Conservation (phyloP, 2,888 invertebrate genomes). For the Lissonota sp. region DNA sequence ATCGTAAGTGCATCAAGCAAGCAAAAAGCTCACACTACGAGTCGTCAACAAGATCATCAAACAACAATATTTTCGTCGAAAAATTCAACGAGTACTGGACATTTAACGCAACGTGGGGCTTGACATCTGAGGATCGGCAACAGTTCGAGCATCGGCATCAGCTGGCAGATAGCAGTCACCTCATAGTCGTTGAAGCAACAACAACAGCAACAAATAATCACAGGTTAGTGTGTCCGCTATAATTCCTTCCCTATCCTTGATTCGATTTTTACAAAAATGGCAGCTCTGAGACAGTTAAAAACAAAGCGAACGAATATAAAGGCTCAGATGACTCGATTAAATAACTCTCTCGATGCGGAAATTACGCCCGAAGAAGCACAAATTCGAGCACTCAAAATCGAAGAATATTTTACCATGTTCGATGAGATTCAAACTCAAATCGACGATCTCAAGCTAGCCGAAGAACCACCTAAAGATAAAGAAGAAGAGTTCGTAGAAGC, state of each 20-base stretch:
- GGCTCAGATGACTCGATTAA: slow-evolving; percentile 32
- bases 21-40: too few relatives aligned
- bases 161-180: background rate
- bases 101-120: slow-evolving; percentile 35
- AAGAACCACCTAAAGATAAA: background rate
- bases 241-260: slow-evolving; percentile 42
- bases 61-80: too few relatives aligned
- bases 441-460: slow-evolving; percentile 12
- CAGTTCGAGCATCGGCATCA: slow-evolving; percentile 2
- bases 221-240: slow-evolving; percentile 51
- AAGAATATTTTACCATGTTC: slow-evolving; percentile 29
- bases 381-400: slow-evolving; percentile 16
- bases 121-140: background rate
- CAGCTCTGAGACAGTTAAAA: slow-evolving; percentile 32
- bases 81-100: too few relatives aligned
- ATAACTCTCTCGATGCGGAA: background rate
- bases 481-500: background rate
- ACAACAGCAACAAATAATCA: background rate
- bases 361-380: slow-evolving; percentile 4
- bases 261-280: slow-evolving; percentile 46
- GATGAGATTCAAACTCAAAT: slow-evolving; percentile 34
- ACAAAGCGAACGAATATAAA: slow-evolving; percentile 33
- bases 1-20: too few relatives aligned
- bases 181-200: slow-evolving; percentile 6
- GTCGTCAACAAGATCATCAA: too few relatives aligned